Evolutionary conservation across 2,888 invertebrate species (phyloP).

Genomic region (Tribolium freemani): DNA sequence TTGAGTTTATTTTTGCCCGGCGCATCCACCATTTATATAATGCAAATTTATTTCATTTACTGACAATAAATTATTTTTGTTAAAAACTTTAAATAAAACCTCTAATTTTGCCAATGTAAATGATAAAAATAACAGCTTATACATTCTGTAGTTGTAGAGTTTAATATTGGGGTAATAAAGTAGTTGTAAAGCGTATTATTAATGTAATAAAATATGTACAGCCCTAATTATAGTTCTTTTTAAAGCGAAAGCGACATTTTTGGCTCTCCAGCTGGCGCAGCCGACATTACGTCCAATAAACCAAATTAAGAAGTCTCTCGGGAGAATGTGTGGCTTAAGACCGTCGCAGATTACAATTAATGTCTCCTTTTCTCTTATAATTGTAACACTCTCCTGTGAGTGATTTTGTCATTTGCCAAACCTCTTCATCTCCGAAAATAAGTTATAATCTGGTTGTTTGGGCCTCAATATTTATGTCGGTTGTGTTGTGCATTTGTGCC

Average conservation of each 20-base stretch:
- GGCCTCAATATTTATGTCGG: slow-evolving; percentile 24
- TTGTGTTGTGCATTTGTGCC: slow-evolving; percentile 36
- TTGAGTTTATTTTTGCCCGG: too few species aligned
- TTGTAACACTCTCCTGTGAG: not conserved
- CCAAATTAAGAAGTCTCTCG: slow-evolving; percentile 2
- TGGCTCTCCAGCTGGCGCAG: not conserved
- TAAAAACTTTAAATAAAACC: too few species aligned
- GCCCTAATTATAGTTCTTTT: not conserved
- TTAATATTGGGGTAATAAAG: too few species aligned
- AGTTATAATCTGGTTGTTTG: not conserved
- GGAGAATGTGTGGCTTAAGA: slow-evolving; percentile 4
- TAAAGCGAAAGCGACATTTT: not conserved
- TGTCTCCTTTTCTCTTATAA: not conserved
- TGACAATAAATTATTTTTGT: too few species aligned
- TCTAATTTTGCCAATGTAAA: too few species aligned
- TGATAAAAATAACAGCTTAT: too few species aligned
- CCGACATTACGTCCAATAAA: not conserved
- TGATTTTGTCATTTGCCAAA: not conserved
- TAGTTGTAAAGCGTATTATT: not conserved
- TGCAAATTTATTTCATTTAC: too few species aligned
- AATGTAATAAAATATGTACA: not conserved
- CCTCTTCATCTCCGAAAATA: not conserved
- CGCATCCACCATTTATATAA: too few species aligned
- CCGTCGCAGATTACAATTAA: slow-evolving; percentile 10
- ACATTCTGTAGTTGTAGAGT: too few species aligned